Base-by-base conservation (phyloP, 2,113 vertebrate genomes). In the Laticauda colubrina region DNA sequence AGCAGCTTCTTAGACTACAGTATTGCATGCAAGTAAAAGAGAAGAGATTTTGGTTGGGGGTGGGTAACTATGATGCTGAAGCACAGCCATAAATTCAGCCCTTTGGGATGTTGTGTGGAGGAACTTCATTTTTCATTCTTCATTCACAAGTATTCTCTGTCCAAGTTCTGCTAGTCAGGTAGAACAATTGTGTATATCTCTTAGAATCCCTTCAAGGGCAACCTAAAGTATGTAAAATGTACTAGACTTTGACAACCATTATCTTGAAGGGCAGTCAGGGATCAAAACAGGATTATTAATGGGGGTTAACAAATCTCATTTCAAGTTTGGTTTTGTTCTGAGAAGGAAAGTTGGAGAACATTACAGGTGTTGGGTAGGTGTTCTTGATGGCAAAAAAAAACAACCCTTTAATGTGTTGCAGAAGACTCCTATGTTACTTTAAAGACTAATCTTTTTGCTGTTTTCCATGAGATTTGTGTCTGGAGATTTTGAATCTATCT, bases 21-120 rank as follows among this genome's bases (percentile, higher is more conserved):
- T 10, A 53, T 91, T 96, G 91, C 88, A 90, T 86, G 96, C 86
- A 85, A 95, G 91, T 9, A 81, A 89, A 85, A 91, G 91, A 34
- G 12, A 5, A 69, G 14, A 69, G 14, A 69, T 34, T 57, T 2
- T 26, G 64, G 11, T 91, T 93, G 89, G 53, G 8, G 92, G 75
- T 90, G 24, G 55, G 56, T n/a, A 92, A 91, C 4, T 26, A 90
- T 69, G 43, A 48, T 90, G 21, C 21, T 86, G 48, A 91, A 94
- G 93, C 91, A 95, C 91, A 91, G 34, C 51, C 24, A 34, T 91
- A 64, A 53, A 51, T 96, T n/a, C 92, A 94, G 93, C 89, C 0
- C 0, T 91, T 51, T 39, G 0, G 0, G 24, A n/a, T 90, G 93
- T 93, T 91, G 89, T 93, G 64, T 93, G 34, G 56, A 89, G 91